phyloP scores from a whole-genome alignment of 2,888 invertebrate species.

The Amphipoea oculea region DNA sequence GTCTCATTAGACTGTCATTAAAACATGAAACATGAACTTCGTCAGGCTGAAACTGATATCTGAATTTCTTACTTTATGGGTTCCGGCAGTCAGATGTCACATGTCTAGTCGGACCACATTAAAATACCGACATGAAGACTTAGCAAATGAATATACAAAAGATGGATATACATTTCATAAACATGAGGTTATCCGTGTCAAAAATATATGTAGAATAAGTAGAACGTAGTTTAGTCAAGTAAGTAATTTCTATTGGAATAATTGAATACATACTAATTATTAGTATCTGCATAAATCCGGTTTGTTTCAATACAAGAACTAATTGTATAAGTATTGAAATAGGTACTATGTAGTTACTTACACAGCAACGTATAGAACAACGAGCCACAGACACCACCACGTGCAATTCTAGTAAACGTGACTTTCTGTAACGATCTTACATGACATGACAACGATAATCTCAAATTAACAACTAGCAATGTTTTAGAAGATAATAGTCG shows the following conservation, averaged over 20 bases:
- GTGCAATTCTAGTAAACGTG: constrained; percentile 46
- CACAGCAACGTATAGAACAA: constrained; percentile 6
- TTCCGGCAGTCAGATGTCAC: neutral
- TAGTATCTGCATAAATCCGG: constrained; percentile 36
- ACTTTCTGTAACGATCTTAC: constrained; percentile 35
- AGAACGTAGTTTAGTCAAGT: neutral
- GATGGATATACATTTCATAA: neutral
- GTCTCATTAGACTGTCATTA: neutral
- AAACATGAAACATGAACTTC: neutral
- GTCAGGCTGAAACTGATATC: constrained; percentile 8
- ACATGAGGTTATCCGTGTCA: no score
- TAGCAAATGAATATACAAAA: no score
- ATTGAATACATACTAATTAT: neutral
- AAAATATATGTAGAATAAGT: neutral
- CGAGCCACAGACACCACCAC: constrained; percentile 8
- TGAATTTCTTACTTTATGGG: neutral
- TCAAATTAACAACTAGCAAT: constrained; percentile 20
- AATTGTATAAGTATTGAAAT: constrained; percentile 16
- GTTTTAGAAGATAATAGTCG: neutral
- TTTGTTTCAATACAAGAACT: constrained; percentile 16
- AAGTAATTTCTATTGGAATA: constrained; percentile 21
- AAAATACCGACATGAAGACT: constrained; percentile 1
- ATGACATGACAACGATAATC: constrained; percentile 23
- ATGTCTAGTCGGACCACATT: neutral
- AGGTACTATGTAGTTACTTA: neutral